Base-by-base conservation (phyloP, 2,888 invertebrate species). In the Ormyrus labotus region DNA sequence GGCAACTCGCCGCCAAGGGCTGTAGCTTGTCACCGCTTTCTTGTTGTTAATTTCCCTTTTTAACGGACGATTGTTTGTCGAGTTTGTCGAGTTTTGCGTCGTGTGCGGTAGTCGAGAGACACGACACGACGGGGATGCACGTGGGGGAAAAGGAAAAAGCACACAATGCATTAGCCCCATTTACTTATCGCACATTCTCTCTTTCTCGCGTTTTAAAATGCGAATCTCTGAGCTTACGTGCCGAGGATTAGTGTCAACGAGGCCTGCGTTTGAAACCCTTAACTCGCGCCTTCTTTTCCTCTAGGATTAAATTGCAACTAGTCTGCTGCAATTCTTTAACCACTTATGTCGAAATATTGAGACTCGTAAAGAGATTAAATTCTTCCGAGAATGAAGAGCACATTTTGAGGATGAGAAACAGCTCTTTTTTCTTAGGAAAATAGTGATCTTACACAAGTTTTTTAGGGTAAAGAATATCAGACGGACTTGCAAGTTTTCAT, bases 1-100 rank as follows among this genome's bases (percentile, higher is more conserved):
- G 92, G 97, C 97, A 92, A 97, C 97, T 92, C 96, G 95, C 91
- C 96, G 95, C 97, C 97, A 97, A 93, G 96, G 97, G 91, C 96
- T 96, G 94, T 96, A 96, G 94, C 95, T 95, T 91, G 94, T 93
- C 89, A 93, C 92, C 90, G 93, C 91, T 92, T 93, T 92, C 92
- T 93, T 94, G 93, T 93, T 94, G 94, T 93, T 94, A 88, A 87
- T 89, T 87, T 90, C 90, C 90, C 90, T 90, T 79, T 78, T 64
- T 71, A 71, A 72, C 70, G 71, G 78, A 78, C 71, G 80, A 76
- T 76, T 71, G 73, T 78, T 69, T 68, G 80, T 72, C 75, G 75
- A 67, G 57, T 78, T 68, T 55, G 71, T 78, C 78, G 71, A 51
- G 53, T 70, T 45, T 73, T 64, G 73, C 55, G 67, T 67, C 51